Base-by-base conservation (phyloP, 2,797 vertebrate species). In the Centroberyx gerrardi region DNA sequence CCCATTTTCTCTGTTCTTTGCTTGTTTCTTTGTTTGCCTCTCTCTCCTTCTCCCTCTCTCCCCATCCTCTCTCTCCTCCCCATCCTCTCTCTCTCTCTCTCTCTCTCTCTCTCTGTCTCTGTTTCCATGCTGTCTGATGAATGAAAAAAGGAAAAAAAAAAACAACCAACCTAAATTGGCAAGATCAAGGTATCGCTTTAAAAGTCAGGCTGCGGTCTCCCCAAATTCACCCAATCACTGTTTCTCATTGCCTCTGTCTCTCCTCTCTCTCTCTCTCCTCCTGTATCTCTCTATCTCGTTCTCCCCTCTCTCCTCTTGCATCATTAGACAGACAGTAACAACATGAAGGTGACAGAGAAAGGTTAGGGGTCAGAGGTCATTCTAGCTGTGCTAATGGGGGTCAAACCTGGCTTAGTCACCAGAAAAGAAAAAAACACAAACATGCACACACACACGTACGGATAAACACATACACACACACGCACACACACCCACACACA, bases 331-430 rank as follows among this genome's bases (percentile, higher is more conserved):
- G 27, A 51, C n/a, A 53, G 44, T 12, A 55, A 44, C 22, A 70
- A 74, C 60, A 40, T 38, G 2, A 29, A 44, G 46, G 49, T 67
- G 10, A 38, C n/a, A 17, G 18, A 10, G 48, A 28, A 27, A 54
- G 3, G 77, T 55, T 0, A 27, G 28, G 27, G 62, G 63, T 77
- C 59, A 68, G 0, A 73, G 70, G 60, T 83, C 67, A 22, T 52
- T 68, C 4, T 15, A 46, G 33, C 70, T 60, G 66, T 59, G 77
- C 61, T 82, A 81, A 72, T 68, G 65, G 67, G 49, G 76, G 72
- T 77, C 72, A 83, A 36, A 65, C 17, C 10, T 15, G 17, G 27
- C 14, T 49, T 40, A 52, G 69, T 62, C 65, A 46, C 52, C 7
- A 36, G 48, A 5, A 27, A 28, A 8, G 54, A 31, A 54, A 33